Percentiles rank a stretch among this genome's conserved stretches.
Evolutionary conservation across 1,140 invertebrate genomes (phyloP).

Genomic region (Akabosia matsudoensis): DNA sequence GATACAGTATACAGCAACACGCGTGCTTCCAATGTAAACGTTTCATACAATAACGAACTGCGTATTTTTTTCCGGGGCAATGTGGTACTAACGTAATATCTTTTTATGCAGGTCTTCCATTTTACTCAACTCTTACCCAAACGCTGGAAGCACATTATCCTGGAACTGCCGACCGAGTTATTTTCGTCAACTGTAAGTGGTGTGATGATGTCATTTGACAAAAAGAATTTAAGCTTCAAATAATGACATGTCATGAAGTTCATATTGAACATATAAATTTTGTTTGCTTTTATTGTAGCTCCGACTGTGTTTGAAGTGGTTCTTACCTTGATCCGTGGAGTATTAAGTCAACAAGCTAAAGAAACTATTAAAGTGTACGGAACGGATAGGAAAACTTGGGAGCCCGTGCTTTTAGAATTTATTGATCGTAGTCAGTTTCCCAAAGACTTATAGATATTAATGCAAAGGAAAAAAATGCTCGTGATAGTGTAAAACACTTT

Average conservation of each 20-base stretch:
- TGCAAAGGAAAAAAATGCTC: too few relatives aligned
- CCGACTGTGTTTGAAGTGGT: constrained; percentile 10
- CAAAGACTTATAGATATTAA: neutral
- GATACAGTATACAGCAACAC: neutral
- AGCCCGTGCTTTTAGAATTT: neutral
- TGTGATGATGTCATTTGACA: too few relatives aligned
- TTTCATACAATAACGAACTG: neutral
- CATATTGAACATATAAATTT: too few relatives aligned
- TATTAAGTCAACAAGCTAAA: neutral
- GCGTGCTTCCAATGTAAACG: neutral
- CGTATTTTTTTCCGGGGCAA: neutral
- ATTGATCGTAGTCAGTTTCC: constrained; percentile 10
- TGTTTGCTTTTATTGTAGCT: neutral
- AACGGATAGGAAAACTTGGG: neutral
- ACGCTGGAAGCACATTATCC: neutral
- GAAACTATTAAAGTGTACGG: constrained; percentile 3
- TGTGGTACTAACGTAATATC: neutral
- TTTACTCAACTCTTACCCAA: neutral
- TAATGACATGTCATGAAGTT: too few relatives aligned
- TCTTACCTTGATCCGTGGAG: neutral
- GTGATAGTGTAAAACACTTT: too few relatives aligned
- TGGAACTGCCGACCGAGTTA: neutral
- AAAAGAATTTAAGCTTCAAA: too few relatives aligned
- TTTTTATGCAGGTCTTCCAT: neutral
- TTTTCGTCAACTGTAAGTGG: constrained; percentile 7